Conservation (phyloP, 2,888 invertebrate genomes). For the Drosophila monieri region DNA sequence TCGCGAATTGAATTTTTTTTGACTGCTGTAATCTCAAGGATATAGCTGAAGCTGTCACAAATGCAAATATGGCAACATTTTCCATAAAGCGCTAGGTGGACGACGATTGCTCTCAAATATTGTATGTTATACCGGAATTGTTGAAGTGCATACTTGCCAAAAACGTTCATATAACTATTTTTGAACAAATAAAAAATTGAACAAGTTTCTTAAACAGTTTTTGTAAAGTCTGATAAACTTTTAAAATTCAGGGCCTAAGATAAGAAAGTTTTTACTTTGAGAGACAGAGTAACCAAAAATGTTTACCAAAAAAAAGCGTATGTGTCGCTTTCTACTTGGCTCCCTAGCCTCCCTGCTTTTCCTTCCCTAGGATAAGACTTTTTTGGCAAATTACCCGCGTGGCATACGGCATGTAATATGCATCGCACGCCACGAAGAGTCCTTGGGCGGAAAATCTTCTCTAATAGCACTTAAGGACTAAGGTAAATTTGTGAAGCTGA, state of each 20-base stretch:
- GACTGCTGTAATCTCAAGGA: slow-evolving; percentile 22
- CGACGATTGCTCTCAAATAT: not conserved
- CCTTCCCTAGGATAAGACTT: not conserved
- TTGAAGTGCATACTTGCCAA: no score
- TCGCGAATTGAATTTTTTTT: slow-evolving; percentile 4
- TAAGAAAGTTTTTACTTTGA: not conserved
- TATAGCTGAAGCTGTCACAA: slow-evolving; percentile 14
- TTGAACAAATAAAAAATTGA: not conserved
- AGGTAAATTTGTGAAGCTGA: slow-evolving; percentile 18
- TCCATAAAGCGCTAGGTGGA: not conserved
- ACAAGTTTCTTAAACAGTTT: not conserved
- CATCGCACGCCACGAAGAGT: slow-evolving; percentile 29
- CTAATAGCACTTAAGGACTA: slow-evolving; percentile 36
- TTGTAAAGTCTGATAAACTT: not conserved
- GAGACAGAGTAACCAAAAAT: not conserved
- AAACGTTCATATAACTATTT: not conserved
- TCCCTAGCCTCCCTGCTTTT: slow-evolving; percentile 4
- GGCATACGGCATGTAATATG: slow-evolving; percentile 30
- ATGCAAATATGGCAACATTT: slow-evolving; percentile 6
- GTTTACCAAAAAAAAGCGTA: not conserved
- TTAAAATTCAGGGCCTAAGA: no score
- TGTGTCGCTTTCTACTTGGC: not conserved
- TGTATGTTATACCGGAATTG: not conserved
- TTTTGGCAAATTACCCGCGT: slow-evolving; percentile 42
- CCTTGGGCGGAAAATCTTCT: slow-evolving; percentile 28